Evolutionary conservation across 2,888 invertebrate genomes (phyloP).

Genomic region (Troides helena): DNA sequence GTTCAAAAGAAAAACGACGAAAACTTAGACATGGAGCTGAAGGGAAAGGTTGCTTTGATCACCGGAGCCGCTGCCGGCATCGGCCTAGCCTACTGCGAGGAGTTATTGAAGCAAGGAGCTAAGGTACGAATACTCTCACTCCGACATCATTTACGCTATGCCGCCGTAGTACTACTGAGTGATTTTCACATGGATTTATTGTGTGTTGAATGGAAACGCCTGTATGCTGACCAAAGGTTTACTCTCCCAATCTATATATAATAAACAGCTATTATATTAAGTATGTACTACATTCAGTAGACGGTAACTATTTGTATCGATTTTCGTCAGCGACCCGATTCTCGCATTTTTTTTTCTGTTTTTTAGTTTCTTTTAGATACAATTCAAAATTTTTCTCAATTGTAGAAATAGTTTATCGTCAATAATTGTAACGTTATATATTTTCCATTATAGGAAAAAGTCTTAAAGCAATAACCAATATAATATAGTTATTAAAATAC

Average conservation of each 20-base stretch:
- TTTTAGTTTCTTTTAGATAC: too few relatives aligned
- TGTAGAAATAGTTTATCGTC: too few relatives aligned
- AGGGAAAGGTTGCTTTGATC: constrained; percentile 86
- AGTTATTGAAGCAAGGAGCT: constrained; percentile 85
- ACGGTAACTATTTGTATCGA: constrained; percentile 61
- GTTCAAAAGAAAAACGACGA: constrained; percentile 39
- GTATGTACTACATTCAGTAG: constrained; percentile 32
- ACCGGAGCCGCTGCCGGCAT: constrained; percentile 88
- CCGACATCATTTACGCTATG: constrained; percentile 8
- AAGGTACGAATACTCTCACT: constrained; percentile 76
- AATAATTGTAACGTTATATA: neutral
- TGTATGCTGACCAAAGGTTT: neutral
- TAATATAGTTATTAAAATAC: neutral
- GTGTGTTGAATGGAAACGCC: constrained; percentile 25
- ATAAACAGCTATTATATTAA: too few relatives aligned
- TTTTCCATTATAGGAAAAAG: neutral
- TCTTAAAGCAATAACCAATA: neutral
- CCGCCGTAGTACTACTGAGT: constrained; percentile 22
- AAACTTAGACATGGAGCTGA: constrained; percentile 82
- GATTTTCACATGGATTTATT: constrained; percentile 16
- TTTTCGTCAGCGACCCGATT: constrained; percentile 59
- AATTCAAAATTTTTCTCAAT: too few relatives aligned
- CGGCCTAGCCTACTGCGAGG: constrained; percentile 86
- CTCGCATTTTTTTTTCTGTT: neutral
- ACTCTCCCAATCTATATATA: neutral